A percentile compares a stretch with the other conserved stretches of the same genome.
phyloP scores from a whole-genome alignment of 1,140 invertebrate genomes.

The Drosophila melanica region DNA sequence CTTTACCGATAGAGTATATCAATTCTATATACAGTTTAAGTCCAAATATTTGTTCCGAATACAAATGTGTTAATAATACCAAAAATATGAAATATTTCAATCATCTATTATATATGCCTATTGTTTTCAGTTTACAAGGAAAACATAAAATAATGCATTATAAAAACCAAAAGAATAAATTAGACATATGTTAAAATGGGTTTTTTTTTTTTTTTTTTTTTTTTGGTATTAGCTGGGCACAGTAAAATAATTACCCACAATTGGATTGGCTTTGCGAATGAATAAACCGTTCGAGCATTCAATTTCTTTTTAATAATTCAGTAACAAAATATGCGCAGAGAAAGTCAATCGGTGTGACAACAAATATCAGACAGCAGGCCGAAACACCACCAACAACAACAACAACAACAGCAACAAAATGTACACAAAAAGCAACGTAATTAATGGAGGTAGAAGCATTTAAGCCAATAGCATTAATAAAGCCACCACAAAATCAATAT shows the following conservation, averaged over 20 bases:
- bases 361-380: constrained; percentile 60
- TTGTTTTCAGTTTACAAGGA: no score
- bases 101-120: no score
- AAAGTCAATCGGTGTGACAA: constrained; percentile 79
- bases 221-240: not conserved
- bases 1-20: no score
- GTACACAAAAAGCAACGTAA: constrained; percentile 82
- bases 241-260: constrained; percentile 5
- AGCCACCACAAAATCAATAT: constrained; percentile 84
- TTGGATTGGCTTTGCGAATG: constrained; percentile 33
- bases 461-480: constrained; percentile 84
- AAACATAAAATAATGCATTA: no score
- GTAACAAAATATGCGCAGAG: constrained; percentile 76
- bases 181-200: no score
- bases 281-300: constrained; percentile 30
- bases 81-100: no score
- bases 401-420: constrained; percentile 51
- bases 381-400: constrained; percentile 22
- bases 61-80: no score
- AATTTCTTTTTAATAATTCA: constrained; percentile 74
- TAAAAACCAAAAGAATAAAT: no score
- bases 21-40: no score
- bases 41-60: no score
- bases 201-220: not conserved
- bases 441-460: constrained; percentile 83